Evolutionary conservation across 2,113 vertebrate species (phyloP).

Genomic region (Gavia stellata): DNA sequence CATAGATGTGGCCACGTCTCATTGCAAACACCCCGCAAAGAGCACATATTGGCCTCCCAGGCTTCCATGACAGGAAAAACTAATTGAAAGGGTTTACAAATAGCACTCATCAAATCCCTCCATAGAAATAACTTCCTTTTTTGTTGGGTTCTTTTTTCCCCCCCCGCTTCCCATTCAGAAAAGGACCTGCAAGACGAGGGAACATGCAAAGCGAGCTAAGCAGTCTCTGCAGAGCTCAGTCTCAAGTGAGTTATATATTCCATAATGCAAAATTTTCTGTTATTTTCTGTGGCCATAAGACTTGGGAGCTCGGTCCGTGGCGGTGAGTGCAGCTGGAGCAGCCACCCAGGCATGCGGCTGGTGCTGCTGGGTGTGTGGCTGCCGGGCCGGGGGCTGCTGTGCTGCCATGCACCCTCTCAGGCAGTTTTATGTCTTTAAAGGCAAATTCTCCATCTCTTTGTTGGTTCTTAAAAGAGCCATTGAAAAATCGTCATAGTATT

Average conservation of each 20-base stretch:
- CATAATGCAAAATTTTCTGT: background rate
- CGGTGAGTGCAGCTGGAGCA: background rate
- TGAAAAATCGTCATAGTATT: background rate
- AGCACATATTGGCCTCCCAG: background rate
- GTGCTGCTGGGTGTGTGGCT: background rate
- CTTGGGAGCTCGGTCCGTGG: background rate
- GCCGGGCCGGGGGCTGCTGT: background rate
- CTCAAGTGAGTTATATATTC: background rate
- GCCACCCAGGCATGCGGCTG: accelerated
- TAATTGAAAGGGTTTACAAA: background rate
- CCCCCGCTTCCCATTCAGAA: background rate
- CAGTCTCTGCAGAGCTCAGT: background rate
- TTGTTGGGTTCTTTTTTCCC: no score
- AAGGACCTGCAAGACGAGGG: background rate
- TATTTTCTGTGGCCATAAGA: background rate
- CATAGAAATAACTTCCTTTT: background rate
- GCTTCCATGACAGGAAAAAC: background rate
- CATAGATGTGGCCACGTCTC: background rate
- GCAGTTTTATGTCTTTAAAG: background rate
- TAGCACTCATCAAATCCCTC: background rate
- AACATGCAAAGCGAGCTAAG: background rate
- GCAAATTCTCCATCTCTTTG: background rate
- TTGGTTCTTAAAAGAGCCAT: background rate
- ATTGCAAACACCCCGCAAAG: background rate
- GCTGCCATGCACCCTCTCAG: background rate